Evolutionary conservation across 2,797 vertebrate species (phyloP).

Genomic region (Carapus acus): DNA sequence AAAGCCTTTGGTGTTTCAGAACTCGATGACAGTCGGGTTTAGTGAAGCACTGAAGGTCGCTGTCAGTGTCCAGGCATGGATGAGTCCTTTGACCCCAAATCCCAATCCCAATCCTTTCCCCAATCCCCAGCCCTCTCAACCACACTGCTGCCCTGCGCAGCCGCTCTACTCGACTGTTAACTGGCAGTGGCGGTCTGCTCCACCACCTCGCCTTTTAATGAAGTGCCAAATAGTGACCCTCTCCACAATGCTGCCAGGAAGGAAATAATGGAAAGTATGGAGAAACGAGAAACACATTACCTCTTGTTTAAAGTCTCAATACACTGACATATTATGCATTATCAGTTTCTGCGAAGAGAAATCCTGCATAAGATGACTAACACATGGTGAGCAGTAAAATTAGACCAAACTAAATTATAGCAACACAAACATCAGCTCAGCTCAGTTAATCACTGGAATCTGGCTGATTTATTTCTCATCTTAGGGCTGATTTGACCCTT

Average conservation of each 20-base stretch:
- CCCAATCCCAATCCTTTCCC: conserved; percentile 63
- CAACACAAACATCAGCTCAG: conserved; percentile 53
- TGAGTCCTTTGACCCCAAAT: conserved; percentile 68
- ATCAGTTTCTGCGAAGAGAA: conserved; percentile 59
- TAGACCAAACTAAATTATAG: conserved; percentile 61
- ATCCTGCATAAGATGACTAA: conserved; percentile 50
- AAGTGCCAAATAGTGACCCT: conserved; percentile 82
- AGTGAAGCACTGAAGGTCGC: conserved; percentile 60
- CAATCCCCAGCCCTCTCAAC: conserved; percentile 57
- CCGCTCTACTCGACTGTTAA: conserved; percentile 80
- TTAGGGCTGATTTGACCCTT: conserved; percentile 63
- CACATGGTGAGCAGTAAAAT: conserved; percentile 58
- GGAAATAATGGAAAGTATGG: conserved; percentile 61
- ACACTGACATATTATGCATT: conserved; percentile 72
- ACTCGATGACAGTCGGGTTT: conserved; percentile 59
- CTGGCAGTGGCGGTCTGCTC: conserved; percentile 70
- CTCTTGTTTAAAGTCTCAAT: conserved; percentile 75
- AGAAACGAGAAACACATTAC: conserved; percentile 70
- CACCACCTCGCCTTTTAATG: conserved; percentile 73
- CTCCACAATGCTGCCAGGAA: conserved; percentile 76
- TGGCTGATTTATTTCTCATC: conserved; percentile 64
- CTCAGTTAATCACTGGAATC: conserved; percentile 65
- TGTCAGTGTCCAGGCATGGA: conserved; percentile 65
- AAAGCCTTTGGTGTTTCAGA: conserved; percentile 68
- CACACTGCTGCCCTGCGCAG: conserved; percentile 65